Evolutionary conservation across 2,888 invertebrate genomes (phyloP).

Genomic region (Homarus gammarus): DNA sequence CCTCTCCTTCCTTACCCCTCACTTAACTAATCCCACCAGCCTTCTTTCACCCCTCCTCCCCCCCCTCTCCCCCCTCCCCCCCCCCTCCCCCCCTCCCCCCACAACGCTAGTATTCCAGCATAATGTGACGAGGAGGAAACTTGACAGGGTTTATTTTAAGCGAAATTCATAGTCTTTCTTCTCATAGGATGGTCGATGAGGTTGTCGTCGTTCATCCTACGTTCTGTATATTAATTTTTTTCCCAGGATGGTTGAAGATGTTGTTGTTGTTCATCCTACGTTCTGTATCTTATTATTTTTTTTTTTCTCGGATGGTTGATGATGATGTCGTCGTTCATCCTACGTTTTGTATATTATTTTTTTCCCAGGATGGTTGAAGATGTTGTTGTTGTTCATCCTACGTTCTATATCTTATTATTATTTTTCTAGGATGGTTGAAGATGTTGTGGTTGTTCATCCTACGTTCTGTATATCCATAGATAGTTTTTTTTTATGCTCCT

Average conservation of each 20-base stretch:
- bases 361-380: no score
- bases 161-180: not conserved
- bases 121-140: constrained; percentile 11
- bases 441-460: not conserved
- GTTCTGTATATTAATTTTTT: not conserved
- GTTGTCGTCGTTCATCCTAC: not conserved
- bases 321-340: not conserved
- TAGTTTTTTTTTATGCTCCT: no score
- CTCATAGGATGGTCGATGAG: not conserved
- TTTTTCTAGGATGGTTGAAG: not conserved
- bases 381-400: no score
- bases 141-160: not conserved
- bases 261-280: no score
- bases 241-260: no score
- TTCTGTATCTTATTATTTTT: no score
- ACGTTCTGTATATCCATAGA: not conserved
- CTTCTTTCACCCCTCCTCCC: not conserved
- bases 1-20: not conserved
- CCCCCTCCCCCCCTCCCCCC: not conserved
- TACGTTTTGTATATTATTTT: not conserved
- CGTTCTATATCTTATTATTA: no score
- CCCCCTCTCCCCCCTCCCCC: not conserved
- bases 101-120: constrained; percentile 1
- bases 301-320: not conserved
- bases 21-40: not conserved